Base-by-base conservation (phyloP, 2,113 vertebrate genomes). In the Charina bottae region DNA sequence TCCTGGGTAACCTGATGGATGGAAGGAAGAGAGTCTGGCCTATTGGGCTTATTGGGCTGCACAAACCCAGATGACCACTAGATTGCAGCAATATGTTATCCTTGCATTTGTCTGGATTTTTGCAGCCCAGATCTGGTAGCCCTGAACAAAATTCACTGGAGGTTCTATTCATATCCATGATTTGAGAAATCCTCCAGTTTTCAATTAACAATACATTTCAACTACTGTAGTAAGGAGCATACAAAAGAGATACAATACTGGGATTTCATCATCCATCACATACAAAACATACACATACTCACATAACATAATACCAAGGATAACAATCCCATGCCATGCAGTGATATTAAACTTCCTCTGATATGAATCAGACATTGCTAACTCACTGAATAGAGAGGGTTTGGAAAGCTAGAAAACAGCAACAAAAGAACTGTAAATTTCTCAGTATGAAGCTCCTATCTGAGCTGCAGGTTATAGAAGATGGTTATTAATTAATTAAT, bases 1-100 rank as follows among this genome's bases (percentile, higher is more conserved):
- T 53, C 98, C 96, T 89, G 97, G 85, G 85, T 97, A 97, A 92
- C 98, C 98, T 99, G 90, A 91, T 19, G 84, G 28, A 91, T 93
- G 3, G 12, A 86, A 84, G 83, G n/a, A 17, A 84, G 33, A 19
- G 1, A 78, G 68, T 4, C 33, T 78, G 72, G 72, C n/a, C 17
- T 42, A 42, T 42, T 42, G 3, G 42, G 42, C 42, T 42, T 42
- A 42, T 42, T 37, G 17, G 17, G 33, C 37, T 37, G 33, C 7
- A 1, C 17, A 9, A 37, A 37, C 6, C 17, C 33, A 7, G 33
- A 78, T 37, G 33, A 78, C 68, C 0, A 1, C 17, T 37, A 78
- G 68, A 78, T 78, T 78, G 15, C 33, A 78, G 37, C 33, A 78
- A 78, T 78, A 37, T 19, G 17, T 33, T 21, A 21, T 9, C 68